A percentile compares a stretch with the other conserved stretches of the same genome.
Evolutionary conservation across 2,113 vertebrate genomes (phyloP).

Genomic region (Phalacrocorax pelagicus): DNA sequence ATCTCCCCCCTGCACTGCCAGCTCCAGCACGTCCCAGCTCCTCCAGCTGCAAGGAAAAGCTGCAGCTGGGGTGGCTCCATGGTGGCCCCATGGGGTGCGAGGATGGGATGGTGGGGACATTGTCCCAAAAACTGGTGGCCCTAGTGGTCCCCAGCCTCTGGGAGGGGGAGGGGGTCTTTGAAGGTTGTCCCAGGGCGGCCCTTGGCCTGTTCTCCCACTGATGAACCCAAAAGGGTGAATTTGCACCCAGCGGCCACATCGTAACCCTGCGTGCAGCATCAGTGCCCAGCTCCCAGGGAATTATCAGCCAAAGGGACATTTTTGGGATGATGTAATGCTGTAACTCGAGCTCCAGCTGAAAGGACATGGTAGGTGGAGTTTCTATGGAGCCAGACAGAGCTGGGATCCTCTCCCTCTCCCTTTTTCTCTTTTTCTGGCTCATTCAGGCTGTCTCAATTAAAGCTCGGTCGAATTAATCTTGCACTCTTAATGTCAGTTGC

Average conservation of each 20-base stretch:
- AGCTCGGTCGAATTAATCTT: conserved; percentile 41
- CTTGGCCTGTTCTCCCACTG: fast-evolving
- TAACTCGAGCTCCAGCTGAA: conserved; percentile 49
- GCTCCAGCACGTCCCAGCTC: not conserved
- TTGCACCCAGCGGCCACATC: fast-evolving
- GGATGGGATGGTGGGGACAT: not conserved
- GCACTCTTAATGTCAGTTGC: conserved; percentile 61
- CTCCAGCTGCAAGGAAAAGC: not conserved
- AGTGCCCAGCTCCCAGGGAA: conserved; percentile 8
- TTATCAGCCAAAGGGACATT: conserved; percentile 44
- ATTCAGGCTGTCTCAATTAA: conserved; percentile 63
- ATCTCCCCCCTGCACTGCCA: not conserved
- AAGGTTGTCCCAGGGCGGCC: not conserved
- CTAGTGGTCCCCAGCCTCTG: fast-evolving
- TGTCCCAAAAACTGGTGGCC: fast-evolving
- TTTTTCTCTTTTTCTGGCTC: conserved; percentile 54
- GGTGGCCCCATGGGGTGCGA: fast-evolving
- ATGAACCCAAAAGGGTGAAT: not conserved
- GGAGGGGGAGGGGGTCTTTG: not conserved
- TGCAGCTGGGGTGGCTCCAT: not conserved
- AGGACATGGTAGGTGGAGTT: conserved; percentile 49
- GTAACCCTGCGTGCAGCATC: not conserved
- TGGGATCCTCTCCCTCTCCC: conserved; percentile 35
- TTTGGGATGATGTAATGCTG: conserved; percentile 60
- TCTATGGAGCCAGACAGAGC: conserved; percentile 62